phyloP scores from a whole-genome alignment of 23 tunicate genomes.

The Corella eumyota region DNA sequence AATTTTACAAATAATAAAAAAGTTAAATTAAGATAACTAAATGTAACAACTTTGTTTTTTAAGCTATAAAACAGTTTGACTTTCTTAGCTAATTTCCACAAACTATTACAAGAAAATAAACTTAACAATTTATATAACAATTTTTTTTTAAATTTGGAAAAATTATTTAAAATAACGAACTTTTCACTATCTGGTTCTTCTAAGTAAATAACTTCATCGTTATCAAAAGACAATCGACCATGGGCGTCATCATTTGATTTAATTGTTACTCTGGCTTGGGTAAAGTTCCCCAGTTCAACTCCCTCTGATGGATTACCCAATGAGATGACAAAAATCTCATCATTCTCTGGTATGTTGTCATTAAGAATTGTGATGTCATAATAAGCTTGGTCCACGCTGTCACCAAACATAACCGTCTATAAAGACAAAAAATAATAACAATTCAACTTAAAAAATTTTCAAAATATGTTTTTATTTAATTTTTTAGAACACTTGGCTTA shows the following conservation, averaged over 20 bases:
- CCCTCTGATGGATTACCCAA: constrained; percentile 70
- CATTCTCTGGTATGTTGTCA: constrained; percentile 58
- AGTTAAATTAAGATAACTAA: too few species aligned
- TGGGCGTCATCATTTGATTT: constrained; percentile 80
- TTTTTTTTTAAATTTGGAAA: not conserved
- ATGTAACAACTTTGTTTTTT: too few species aligned
- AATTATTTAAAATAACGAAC: constrained; percentile 11
- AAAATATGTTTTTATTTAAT: too few species aligned
- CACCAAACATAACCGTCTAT: constrained; percentile 33
- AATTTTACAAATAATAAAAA: too few species aligned
- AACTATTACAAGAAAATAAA: not conserved
- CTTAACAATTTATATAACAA: not conserved
- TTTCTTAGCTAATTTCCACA: not conserved
- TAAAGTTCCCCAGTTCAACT: constrained; percentile 38
- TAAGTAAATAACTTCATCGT: constrained; percentile 11
- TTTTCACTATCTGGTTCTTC: constrained; percentile 48
- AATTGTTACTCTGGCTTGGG: constrained; percentile 38
- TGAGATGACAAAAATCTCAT: constrained; percentile 55
- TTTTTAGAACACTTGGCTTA: too few species aligned
- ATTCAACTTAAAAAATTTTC: too few species aligned
- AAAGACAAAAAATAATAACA: too few species aligned
- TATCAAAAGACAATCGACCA: constrained; percentile 42
- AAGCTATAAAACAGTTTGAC: not conserved
- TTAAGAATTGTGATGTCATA: constrained; percentile 37
- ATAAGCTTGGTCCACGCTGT: constrained; percentile 20